Base-by-base conservation (phyloP, 2,113 vertebrate species). In the Labeo catla region DNA sequence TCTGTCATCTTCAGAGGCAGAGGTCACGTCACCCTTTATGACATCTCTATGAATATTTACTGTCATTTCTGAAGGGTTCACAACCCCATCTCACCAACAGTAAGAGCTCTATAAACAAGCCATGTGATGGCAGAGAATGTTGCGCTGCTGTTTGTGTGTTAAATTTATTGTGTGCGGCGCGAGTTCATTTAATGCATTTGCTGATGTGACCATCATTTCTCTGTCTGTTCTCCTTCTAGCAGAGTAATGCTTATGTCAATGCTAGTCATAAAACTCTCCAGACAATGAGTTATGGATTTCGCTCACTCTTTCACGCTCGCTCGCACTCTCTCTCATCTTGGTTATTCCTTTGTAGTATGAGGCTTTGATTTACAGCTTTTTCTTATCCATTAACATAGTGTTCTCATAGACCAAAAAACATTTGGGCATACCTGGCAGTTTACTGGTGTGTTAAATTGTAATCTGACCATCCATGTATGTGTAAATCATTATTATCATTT, bases 231-330 rank as follows among this genome's bases (percentile, higher is more conserved):
- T 84, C 16, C 80, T 70, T 66, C 45, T 9, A 19, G 84, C 50
- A 73, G 84, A 72, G 54, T 81, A 36, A 80, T 61, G 85, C 66
- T 72, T 47, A 63, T 81, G 68, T 50, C 85, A 86, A 39, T 81
- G 77, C 15, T 61, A 54, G 81, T 87, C 86, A 76, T 86, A 85
- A 85, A 85, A 59, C 74, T 23, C 47, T 23, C 3, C 61, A 78
- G 10, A 16, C 28, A 61, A 13, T 39, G 68, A 81, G 70, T 73
- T 74, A 86, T 81, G 77, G 65, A 59, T 80, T 76, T 61, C 1
- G 13, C n/a, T 70, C 16, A 16, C 49, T 28, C 59, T 15, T 34
- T 52, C 45, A 19, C 39, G 28, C 74, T 72, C 65, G 3, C 76
- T 6, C 47, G 3, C 57, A 15, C 52, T 52, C 28, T 57, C 57